phyloP scores from a whole-genome alignment of 2,113 vertebrate species.

The Pampusana beccarii region DNA sequence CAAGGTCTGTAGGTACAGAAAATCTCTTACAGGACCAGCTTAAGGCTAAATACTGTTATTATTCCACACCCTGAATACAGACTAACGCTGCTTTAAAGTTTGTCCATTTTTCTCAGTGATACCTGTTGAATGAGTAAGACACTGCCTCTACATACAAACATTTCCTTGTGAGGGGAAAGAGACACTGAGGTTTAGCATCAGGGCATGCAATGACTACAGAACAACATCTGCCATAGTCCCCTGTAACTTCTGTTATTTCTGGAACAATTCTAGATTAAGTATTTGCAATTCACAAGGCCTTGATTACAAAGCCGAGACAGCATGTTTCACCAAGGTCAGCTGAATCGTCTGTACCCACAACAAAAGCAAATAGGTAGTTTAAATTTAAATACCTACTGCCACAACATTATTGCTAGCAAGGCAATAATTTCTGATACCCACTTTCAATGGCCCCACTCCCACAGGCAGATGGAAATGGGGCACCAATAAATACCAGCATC shows the following conservation, averaged over 20 bases:
- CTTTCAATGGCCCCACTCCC: neutral
- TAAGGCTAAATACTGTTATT: neutral
- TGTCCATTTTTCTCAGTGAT: neutral
- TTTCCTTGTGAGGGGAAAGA: neutral
- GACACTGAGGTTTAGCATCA: neutral
- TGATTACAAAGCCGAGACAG: neutral
- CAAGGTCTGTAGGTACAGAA: neutral
- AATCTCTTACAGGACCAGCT: neutral
- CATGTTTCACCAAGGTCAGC: neutral
- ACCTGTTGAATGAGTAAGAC: neutral
- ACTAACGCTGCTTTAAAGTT: neutral
- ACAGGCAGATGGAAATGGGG: accelerated
- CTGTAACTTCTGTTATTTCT: neutral
- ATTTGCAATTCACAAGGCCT: neutral
- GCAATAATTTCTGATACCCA: neutral
- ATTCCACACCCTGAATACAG: neutral
- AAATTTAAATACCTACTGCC: neutral
- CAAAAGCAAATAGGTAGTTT: neutral
- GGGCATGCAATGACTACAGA: neutral
- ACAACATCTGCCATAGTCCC: neutral
- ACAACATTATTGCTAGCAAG: neutral
- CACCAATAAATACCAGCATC: neutral
- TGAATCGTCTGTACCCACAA: neutral
- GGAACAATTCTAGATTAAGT: neutral
- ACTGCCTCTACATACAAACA: neutral